phyloP scores from a whole-genome alignment of 2,888 invertebrate species.

The Torymus texanus region DNA sequence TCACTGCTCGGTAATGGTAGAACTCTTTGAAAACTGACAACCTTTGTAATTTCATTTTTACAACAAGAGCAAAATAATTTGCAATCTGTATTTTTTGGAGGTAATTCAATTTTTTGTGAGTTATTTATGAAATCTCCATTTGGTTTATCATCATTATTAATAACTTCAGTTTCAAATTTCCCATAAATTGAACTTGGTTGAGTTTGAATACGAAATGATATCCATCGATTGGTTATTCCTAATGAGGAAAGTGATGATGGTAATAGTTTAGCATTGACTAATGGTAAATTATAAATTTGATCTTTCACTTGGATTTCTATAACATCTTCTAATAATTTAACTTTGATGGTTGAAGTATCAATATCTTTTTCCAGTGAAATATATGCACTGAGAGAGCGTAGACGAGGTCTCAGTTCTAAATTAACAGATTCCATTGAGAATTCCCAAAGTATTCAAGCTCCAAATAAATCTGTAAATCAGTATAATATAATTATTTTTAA shows the following conservation, averaged over 20 bases:
- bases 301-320: constrained; percentile 63
- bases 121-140: constrained; percentile 38
- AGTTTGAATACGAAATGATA: constrained; percentile 70
- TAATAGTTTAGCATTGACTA: constrained; percentile 64
- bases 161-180: constrained; percentile 67
- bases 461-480: constrained; percentile 31
- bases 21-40: constrained; percentile 63
- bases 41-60: constrained; percentile 65
- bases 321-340: constrained; percentile 65
- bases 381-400: constrained; percentile 69
- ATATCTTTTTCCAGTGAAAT: constrained; percentile 62
- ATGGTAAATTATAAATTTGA: constrained; percentile 60
- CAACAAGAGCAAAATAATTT: constrained; percentile 67
- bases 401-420: constrained; percentile 68
- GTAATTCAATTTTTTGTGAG: constrained; percentile 56
- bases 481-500: no score
- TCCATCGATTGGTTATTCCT: constrained; percentile 66
- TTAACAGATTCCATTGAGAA: constrained; percentile 62
- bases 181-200: constrained; percentile 66
- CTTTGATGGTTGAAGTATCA: constrained; percentile 59
- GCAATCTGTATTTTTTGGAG: constrained; percentile 58
- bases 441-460: constrained; percentile 6
- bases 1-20: constrained; percentile 68
- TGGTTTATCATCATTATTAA: constrained; percentile 56
- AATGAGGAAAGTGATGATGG: constrained; percentile 69